Evolutionary conservation across 2,888 invertebrate genomes (phyloP).

Genomic region (Nematopogon swammerdamellus): DNA sequence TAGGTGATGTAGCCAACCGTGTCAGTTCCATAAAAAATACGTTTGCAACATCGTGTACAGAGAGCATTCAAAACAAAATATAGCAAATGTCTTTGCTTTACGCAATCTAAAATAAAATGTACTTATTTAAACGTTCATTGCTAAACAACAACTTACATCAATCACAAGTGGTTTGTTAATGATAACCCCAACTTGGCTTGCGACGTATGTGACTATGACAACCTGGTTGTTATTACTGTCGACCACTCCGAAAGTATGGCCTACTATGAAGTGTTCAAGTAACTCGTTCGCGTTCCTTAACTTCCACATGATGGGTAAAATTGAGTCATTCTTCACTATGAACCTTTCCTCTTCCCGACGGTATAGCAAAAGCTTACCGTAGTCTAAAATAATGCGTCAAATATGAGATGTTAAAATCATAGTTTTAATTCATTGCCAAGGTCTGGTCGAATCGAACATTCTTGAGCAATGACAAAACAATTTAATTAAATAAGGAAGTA

Average conservation of each 20-base stretch:
- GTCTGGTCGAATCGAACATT: too few species aligned
- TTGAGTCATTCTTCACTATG: constrained; percentile 54
- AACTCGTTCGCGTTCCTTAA: constrained; percentile 37
- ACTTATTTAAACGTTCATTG: too few species aligned
- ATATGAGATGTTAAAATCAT: not conserved
- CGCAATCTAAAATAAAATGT: too few species aligned
- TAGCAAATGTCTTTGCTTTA: too few species aligned
- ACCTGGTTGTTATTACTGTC: constrained; percentile 40
- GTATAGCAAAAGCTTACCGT: constrained; percentile 53
- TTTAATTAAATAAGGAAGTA: too few species aligned
- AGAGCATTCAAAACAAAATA: too few species aligned
- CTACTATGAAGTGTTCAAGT: constrained; percentile 42
- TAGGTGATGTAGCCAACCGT: too few species aligned
- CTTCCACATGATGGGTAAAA: constrained; percentile 54
- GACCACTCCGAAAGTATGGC: constrained; percentile 36
- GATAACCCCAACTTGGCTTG: constrained; percentile 39
- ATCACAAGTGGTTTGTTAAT: constrained; percentile 31
- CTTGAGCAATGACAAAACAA: too few species aligned
- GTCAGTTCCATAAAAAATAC: too few species aligned
- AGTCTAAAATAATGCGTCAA: constrained; percentile 24
- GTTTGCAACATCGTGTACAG: too few species aligned
- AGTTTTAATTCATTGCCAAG: not conserved
- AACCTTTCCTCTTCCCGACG: constrained; percentile 44
- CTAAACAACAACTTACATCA: too few species aligned
- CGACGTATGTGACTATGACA: constrained; percentile 45